Evolutionary conservation across 2,113 vertebrate species (phyloP).

Genomic region (Plotosus lineatus): DNA sequence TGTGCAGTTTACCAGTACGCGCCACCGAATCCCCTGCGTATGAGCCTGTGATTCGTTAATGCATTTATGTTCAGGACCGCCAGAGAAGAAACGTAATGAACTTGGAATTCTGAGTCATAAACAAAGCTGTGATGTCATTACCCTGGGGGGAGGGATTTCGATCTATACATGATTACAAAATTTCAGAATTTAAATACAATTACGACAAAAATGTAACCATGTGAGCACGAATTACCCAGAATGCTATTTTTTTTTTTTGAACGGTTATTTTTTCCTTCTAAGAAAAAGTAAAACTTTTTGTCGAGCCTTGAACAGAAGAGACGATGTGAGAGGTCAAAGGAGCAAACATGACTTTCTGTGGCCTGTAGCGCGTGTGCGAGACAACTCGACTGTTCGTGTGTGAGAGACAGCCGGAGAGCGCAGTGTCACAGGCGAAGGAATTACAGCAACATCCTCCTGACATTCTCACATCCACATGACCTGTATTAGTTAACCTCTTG

Average conservation of each 20-base stretch:
- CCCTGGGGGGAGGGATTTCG: neutral
- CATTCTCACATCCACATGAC: constrained; percentile 36
- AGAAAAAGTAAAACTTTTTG: neutral
- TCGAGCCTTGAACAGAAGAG: neutral
- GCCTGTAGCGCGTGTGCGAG: constrained; percentile 15
- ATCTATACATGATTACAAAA: neutral
- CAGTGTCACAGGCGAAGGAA: constrained; percentile 41
- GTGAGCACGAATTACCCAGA: neutral
- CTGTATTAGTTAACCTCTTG: constrained; percentile 38
- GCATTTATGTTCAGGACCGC: no score
- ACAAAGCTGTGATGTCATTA: neutral
- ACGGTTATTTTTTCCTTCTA: neutral
- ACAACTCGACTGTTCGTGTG: constrained; percentile 28
- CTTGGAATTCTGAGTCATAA: no score
- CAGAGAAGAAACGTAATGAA: no score
- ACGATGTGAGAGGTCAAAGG: neutral
- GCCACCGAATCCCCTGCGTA: no score
- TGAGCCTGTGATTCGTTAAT: no score
- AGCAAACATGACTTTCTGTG: constrained; percentile 28
- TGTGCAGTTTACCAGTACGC: no score
- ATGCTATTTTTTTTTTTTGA: neutral
- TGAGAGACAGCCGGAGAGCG: constrained; percentile 23
- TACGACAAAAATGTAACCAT: neutral
- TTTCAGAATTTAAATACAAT: neutral
- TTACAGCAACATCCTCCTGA: constrained; percentile 33